Percentiles rank a stretch among this genome's conserved stretches.
These are phyloP conservation scores for Trichacis sp. DNA, from an alignment of 2,888 invertebrate species.

Conservation along the genomic window DNA sequence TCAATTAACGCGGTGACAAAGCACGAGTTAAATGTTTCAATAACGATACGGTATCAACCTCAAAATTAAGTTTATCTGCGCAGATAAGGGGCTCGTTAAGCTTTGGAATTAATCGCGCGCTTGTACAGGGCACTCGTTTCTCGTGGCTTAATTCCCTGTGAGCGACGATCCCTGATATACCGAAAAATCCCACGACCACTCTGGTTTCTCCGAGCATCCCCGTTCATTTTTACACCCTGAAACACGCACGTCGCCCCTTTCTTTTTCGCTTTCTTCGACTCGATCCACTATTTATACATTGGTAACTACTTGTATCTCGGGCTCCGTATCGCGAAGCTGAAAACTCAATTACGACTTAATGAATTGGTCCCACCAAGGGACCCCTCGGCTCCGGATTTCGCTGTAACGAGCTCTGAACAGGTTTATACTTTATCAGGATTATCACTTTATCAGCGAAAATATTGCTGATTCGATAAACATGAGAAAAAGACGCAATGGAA, in stretches of 20 bases:
- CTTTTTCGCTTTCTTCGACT: conserved; percentile 38
- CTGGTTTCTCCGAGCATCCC: conserved; percentile 1
- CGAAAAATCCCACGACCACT: conserved; percentile 34
- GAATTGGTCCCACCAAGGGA: conserved; percentile 57
- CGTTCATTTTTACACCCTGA: conserved; percentile 33
- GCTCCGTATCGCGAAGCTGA: conserved; percentile 63
- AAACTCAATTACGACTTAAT: conserved; percentile 69
- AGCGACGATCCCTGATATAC: conserved; percentile 36
- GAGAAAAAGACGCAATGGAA: conserved; percentile 24
- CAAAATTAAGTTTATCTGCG: conserved; percentile 35
- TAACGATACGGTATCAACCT: conserved; percentile 31
- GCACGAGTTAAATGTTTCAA: conserved; percentile 17
- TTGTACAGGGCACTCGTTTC: conserved; percentile 63
- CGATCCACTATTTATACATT: conserved; percentile 36
- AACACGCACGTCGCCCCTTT: conserved; percentile 45
- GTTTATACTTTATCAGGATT: conserved; percentile 33
- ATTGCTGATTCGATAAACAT: conserved; percentile 27
- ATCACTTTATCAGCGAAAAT: conserved; percentile 26
- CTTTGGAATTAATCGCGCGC: conserved; percentile 65
- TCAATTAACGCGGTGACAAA: conserved; percentile 13
- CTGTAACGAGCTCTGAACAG: conserved; percentile 41
- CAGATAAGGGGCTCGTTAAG: conserved; percentile 61
- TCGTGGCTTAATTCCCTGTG: conserved; percentile 60
- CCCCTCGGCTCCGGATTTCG: conserved; percentile 22
- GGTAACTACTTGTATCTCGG: conserved; percentile 58